phyloP scores from a whole-genome alignment of 2,888 invertebrate genomes.

The Eretmocerus hayati region DNA sequence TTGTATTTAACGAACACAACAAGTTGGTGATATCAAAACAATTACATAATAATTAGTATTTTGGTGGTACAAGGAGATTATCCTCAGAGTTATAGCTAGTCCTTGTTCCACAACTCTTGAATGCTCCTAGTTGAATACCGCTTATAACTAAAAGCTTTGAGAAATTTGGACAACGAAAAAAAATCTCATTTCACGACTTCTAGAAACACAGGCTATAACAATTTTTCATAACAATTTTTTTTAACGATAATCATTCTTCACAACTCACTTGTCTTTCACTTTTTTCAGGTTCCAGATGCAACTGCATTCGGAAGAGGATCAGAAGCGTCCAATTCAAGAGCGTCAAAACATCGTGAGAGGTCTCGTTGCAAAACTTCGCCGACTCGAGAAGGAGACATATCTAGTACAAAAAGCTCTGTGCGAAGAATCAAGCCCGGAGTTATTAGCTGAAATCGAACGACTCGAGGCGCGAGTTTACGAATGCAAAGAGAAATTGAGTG shows the following conservation, averaged over 20 bases:
- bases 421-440: constrained; percentile 58
- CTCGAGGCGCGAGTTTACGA: constrained; percentile 74
- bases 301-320: constrained; percentile 84
- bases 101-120: no score
- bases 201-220: no score
- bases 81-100: no score
- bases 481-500: constrained; percentile 81
- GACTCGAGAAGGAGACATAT: constrained; percentile 85
- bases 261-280: background rate
- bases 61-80: no score
- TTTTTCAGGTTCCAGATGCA: constrained; percentile 70
- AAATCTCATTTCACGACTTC: no score
- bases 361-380: constrained; percentile 72
- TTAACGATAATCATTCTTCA: background rate
- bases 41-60: no score
- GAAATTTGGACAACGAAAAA: no score
- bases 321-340: constrained; percentile 83
- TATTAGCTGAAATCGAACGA: constrained; percentile 63
- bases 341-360: constrained; percentile 69
- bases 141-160: no score
- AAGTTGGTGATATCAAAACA: no score
- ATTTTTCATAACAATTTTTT: no score
- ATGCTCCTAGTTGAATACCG: no score
- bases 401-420: constrained; percentile 72
- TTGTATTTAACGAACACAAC: no score